These are phyloP conservation scores for Brenthis ino DNA, from an alignment of 2,888 invertebrate species.

Conservation along the genomic window DNA sequence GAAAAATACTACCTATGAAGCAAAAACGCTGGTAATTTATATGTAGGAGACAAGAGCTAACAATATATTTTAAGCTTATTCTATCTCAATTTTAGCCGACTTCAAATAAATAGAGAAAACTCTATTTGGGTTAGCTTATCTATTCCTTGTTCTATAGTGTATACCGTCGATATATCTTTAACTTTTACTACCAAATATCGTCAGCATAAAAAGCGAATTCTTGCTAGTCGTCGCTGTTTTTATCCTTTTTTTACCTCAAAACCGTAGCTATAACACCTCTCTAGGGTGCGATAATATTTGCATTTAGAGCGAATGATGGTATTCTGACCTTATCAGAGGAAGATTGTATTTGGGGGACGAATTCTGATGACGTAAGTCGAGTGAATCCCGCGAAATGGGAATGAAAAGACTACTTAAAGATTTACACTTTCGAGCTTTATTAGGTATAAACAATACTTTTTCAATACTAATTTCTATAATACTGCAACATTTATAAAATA, in stretches of 20 bases:
- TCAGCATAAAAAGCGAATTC: constrained; percentile 75
- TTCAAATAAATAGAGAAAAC: too few species aligned
- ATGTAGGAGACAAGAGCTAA: too few species aligned
- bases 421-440: too few species aligned
- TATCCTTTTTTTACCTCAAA: constrained; percentile 76
- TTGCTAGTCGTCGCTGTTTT: constrained; percentile 76
- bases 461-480: too few species aligned
- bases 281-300: constrained; percentile 78
- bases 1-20: too few species aligned
- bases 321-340: constrained; percentile 77
- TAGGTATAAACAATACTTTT: too few species aligned
- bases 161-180: constrained; percentile 69
- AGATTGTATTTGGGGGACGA: constrained; percentile 75
- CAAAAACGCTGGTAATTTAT: too few species aligned
- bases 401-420: constrained; percentile 20
- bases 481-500: too few species aligned
- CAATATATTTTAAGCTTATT: too few species aligned
- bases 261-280: constrained; percentile 77
- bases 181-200: constrained; percentile 73
- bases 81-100: too few species aligned
- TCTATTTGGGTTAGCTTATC: neutral
- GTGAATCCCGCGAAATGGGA: constrained; percentile 24
- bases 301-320: constrained; percentile 81
- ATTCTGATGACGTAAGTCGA: constrained; percentile 63
- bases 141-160: constrained; percentile 50